Conservation (phyloP, 2,113 vertebrate species). For the Aptenodytes patagonicus region DNA sequence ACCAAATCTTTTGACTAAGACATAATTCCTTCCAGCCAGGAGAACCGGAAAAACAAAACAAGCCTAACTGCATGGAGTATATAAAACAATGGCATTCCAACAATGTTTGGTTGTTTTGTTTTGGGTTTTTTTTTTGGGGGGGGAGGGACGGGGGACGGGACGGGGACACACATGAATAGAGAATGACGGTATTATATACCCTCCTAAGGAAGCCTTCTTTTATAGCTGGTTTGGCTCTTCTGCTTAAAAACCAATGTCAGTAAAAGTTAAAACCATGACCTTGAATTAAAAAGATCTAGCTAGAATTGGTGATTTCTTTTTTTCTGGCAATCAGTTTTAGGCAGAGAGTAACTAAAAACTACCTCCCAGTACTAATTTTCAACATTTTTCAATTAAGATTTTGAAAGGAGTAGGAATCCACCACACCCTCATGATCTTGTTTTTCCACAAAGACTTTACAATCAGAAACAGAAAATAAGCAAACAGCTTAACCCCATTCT, state of each 20-base stretch:
- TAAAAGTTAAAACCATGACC: background rate
- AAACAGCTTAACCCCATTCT: background rate
- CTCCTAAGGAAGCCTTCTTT: background rate
- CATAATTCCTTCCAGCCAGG: background rate
- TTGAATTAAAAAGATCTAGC: background rate
- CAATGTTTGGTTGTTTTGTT: background rate
- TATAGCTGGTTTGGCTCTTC: background rate
- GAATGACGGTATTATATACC: background rate
- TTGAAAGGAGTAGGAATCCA: background rate
- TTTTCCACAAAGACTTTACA: background rate
- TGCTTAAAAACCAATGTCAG: background rate
- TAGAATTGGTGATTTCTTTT: background rate
- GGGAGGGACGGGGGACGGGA: too few species aligned
- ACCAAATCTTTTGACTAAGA: background rate
- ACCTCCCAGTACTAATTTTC: background rate
- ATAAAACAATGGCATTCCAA: background rate
- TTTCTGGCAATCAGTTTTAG: background rate
- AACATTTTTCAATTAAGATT: background rate
- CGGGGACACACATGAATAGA: background rate
- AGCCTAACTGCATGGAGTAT: background rate
- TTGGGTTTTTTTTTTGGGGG: background rate
- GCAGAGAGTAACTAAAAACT: background rate
- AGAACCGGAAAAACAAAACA: background rate
- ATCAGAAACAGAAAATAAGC: background rate
- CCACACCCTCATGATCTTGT: background rate